These are phyloP conservation scores for Elaeidobius kamerunicus DNA, from an alignment of 2,888 invertebrate species.

Conservation along the genomic window DNA sequence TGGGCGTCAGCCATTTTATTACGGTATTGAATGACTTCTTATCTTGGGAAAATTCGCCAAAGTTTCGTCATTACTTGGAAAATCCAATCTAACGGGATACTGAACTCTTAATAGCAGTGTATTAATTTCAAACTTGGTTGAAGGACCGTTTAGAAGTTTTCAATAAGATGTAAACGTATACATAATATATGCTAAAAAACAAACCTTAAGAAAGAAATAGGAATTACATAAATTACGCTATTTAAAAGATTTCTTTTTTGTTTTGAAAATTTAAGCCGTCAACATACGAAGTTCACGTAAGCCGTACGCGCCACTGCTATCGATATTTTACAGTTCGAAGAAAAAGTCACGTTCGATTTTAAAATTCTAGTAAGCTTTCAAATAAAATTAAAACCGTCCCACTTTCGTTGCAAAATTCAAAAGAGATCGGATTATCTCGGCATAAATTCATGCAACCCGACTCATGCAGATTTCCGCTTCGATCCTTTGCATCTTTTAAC, in stretches of 20 bases:
- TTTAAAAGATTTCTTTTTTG: no score
- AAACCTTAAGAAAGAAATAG: no score
- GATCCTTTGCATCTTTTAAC: constrained; percentile 48
- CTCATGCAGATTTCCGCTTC: constrained; percentile 48
- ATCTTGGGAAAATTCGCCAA: constrained; percentile 28
- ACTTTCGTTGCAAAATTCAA: constrained; percentile 20
- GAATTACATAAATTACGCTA: no score
- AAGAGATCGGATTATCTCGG: constrained; percentile 24
- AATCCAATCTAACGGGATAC: constrained; percentile 19
- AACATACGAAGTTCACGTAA: no score
- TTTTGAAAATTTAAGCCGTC: no score
- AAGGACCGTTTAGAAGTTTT: no score
- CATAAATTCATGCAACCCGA: constrained; percentile 49
- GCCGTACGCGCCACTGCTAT: no score
- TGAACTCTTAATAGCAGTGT: constrained; percentile 20
- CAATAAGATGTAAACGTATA: no score
- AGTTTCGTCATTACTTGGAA: constrained; percentile 23
- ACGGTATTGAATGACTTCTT: constrained; percentile 36
- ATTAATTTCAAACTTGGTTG: constrained; percentile 2
- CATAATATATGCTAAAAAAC: no score
- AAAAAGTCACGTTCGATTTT: not conserved
- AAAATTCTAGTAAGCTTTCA: constrained; percentile 42
- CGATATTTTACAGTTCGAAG: no score
- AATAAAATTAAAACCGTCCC: constrained; percentile 13
- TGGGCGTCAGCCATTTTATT: constrained; percentile 41